These are phyloP conservation scores for Chaetura pelagica DNA, from an alignment of 2,113 vertebrate genomes.

Conservation along the genomic window DNA sequence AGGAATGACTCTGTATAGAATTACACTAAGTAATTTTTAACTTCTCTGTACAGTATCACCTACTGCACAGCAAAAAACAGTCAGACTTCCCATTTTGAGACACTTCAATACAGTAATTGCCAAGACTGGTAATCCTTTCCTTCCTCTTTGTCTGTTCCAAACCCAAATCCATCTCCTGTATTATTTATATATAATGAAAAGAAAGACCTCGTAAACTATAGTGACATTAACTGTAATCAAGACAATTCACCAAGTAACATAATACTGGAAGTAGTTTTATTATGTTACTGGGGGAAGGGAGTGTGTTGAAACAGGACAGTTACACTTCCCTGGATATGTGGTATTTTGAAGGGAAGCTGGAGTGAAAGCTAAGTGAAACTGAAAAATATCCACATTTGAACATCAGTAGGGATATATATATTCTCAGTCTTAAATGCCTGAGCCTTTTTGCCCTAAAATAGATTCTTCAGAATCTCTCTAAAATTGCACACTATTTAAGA, in stretches of 20 bases:
- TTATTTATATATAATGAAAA: constrained; percentile 3
- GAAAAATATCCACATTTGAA: not conserved
- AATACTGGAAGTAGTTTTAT: not conserved
- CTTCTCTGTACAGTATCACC: not conserved
- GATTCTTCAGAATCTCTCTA: not conserved
- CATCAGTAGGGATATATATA: not conserved
- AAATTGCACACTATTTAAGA: not conserved
- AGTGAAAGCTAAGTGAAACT: not conserved
- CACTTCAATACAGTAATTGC: not conserved
- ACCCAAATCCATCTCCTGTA: not conserved
- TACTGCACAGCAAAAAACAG: not conserved
- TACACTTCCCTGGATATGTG: not conserved
- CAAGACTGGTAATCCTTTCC: not conserved
- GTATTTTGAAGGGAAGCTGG: not conserved
- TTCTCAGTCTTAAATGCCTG: not conserved
- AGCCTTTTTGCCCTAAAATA: not conserved
- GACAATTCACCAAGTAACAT: not conserved
- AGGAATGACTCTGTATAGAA: not conserved
- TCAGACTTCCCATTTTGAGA: not conserved
- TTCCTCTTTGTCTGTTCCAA: not conserved
- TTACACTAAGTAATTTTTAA: not conserved
- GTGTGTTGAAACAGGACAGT: not conserved
- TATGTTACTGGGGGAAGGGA: not conserved
- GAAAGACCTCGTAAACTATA: not conserved
- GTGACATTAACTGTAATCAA: not conserved